Conservation (phyloP, 2,113 vertebrate species). For the Macaca nemestrina region DNA sequence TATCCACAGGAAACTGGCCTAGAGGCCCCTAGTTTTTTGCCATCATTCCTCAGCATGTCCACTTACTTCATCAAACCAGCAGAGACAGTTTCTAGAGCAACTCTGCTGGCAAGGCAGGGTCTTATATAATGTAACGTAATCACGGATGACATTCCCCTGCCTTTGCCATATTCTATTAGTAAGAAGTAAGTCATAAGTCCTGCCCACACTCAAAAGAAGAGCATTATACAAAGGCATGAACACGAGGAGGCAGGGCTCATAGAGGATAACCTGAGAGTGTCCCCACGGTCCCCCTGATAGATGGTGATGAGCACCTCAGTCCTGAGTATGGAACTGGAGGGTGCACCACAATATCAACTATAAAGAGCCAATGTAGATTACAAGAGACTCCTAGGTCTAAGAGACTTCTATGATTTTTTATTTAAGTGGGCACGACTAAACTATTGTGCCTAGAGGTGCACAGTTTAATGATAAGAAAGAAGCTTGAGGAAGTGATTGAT, state of each 20-base stretch:
- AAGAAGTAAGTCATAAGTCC: background rate
- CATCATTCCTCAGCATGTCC: background rate
- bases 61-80: background rate
- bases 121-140: background rate
- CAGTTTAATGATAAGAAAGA: background rate
- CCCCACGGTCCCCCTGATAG: background rate
- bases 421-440: background rate
- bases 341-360: fast-evolving
- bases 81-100: background rate
- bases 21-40: background rate
- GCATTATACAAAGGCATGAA: background rate
- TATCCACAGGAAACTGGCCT: background rate
- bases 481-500: background rate
- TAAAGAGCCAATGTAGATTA: too few species aligned
- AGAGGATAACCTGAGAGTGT: background rate
- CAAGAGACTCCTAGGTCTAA: background rate
- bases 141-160: background rate
- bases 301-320: background rate
- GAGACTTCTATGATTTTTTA: background rate
- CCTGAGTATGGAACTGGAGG: too few species aligned
- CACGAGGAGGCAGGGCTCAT: background rate
- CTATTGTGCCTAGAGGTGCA: background rate
- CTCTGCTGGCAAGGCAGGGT: background rate
- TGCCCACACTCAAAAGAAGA: background rate
- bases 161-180: background rate